A percentile compares a stretch with the other conserved stretches of the same genome.
These are phyloP conservation scores for Potamarius usumacintae DNA, from an alignment of 2,113 vertebrate genomes.

Conservation along the genomic window DNA sequence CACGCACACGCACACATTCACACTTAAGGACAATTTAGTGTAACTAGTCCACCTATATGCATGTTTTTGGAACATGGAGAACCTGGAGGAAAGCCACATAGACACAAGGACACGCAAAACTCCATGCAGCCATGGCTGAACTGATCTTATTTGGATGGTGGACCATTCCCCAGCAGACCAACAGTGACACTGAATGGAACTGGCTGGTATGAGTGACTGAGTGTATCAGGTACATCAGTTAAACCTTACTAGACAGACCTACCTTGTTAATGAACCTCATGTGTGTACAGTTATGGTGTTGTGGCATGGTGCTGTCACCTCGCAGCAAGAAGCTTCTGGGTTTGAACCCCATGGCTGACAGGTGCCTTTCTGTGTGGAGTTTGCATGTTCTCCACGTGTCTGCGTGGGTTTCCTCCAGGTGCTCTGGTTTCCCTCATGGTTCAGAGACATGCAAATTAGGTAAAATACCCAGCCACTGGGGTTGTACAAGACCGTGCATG, in stretches of 20 bases:
- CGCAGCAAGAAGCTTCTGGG: too few relatives aligned
- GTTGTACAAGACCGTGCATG: too few relatives aligned
- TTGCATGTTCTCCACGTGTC: too few relatives aligned
- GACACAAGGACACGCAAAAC: not conserved
- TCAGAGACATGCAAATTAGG: too few relatives aligned
- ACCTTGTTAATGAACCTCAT: not conserved
- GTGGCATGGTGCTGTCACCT: too few relatives aligned
- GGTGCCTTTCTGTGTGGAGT: too few relatives aligned
- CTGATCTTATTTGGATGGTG: not conserved
- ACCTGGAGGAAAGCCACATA: not conserved
- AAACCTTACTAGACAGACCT: not conserved
- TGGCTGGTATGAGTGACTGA: not conserved
- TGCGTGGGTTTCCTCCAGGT: too few relatives aligned
- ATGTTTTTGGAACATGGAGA: not conserved
- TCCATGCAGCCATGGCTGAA: not conserved
- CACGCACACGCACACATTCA: not conserved
- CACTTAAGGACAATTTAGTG: not conserved
- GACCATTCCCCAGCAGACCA: not conserved
- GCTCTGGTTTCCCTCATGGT: too few relatives aligned
- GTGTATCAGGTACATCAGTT: not conserved
- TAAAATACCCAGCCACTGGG: too few relatives aligned
- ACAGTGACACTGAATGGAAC: not conserved
- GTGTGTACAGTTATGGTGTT: not conserved
- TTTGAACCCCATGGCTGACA: too few relatives aligned
- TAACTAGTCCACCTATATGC: not conserved